phyloP scores from a whole-genome alignment of 2,113 vertebrate species.

The Cromileptes altivelis region DNA sequence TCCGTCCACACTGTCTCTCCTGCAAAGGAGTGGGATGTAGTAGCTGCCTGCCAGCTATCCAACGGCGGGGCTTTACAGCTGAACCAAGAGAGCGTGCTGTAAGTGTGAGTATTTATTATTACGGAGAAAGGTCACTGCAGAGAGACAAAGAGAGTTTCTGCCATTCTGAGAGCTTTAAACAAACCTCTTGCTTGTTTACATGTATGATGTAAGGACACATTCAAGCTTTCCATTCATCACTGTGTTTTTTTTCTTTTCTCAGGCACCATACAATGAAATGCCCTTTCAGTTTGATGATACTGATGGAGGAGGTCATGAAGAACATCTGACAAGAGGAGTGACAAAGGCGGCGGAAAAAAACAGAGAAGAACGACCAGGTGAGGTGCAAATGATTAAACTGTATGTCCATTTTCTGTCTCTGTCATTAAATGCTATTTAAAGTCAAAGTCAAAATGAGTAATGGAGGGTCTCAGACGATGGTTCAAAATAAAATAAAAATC shows the following conservation, averaged over 20 bases:
- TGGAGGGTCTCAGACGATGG: no score
- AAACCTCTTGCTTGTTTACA: neutral
- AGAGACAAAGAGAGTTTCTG: neutral
- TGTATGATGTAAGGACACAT: neutral
- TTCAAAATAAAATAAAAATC: neutral
- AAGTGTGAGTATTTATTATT: constrained; percentile 60
- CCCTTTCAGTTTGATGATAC: neutral
- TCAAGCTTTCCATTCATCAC: neutral
- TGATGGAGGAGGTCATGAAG: constrained; percentile 16
- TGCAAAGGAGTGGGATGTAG: constrained; percentile 70
- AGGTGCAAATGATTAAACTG: constrained; percentile 9
- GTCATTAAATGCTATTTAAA: neutral
- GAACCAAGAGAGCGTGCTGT: constrained; percentile 23
- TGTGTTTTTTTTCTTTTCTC: neutral
- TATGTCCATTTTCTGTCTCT: neutral
- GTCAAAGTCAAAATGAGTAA: no score
- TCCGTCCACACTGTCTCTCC: constrained; percentile 72
- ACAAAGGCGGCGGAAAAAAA: neutral
- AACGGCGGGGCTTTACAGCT: constrained; percentile 35
- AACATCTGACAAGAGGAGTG: constrained; percentile 1
- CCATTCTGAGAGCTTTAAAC: neutral
- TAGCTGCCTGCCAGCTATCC: constrained; percentile 65
- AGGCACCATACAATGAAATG: constrained; percentile 34
- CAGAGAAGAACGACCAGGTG: constrained; percentile 51
- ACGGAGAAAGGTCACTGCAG: neutral